These are phyloP conservation scores for Cyclophora albipunctata DNA, from an alignment of 2,888 invertebrate genomes.

Conservation along the genomic window DNA sequence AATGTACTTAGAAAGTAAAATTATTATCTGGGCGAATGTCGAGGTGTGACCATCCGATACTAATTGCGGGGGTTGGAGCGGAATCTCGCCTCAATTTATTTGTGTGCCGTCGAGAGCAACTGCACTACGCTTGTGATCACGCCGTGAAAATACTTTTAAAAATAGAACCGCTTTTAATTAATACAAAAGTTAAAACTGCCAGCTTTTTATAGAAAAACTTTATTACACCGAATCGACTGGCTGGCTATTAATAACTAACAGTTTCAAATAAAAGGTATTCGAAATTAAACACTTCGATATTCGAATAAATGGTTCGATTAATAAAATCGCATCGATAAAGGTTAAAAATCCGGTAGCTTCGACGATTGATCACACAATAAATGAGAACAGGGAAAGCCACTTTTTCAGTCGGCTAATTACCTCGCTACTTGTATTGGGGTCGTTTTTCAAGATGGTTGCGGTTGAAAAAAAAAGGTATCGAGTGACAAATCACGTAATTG, in stretches of 20 bases:
- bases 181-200: conserved; percentile 19
- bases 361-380: conserved; percentile 46
- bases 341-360: conserved; percentile 33
- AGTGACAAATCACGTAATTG: conserved; percentile 75
- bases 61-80: conserved; percentile 63
- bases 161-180: conserved; percentile 26
- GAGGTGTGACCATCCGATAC: conserved; percentile 73
- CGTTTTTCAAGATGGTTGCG: conserved; percentile 56
- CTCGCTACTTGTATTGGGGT: conserved; percentile 49
- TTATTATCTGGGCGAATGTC: conserved; percentile 64
- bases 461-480: conserved; percentile 46
- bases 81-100: conserved; percentile 47
- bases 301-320: conserved; percentile 21
- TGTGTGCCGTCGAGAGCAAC: conserved; percentile 57
- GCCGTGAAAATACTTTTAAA: conserved; percentile 50
- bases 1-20: conserved; percentile 71
- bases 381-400: conserved; percentile 52
- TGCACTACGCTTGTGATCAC: conserved; percentile 48
- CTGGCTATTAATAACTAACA: background rate
- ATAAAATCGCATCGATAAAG: conserved; percentile 16
- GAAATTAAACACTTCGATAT: conserved; percentile 3
- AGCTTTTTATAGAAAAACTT: conserved; percentile 15
- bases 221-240: background rate
- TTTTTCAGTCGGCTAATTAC: conserved; percentile 67
- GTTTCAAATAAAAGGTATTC: background rate